Conservation (phyloP, 2,113 vertebrate species). For the Leucosticte australis region DNA sequence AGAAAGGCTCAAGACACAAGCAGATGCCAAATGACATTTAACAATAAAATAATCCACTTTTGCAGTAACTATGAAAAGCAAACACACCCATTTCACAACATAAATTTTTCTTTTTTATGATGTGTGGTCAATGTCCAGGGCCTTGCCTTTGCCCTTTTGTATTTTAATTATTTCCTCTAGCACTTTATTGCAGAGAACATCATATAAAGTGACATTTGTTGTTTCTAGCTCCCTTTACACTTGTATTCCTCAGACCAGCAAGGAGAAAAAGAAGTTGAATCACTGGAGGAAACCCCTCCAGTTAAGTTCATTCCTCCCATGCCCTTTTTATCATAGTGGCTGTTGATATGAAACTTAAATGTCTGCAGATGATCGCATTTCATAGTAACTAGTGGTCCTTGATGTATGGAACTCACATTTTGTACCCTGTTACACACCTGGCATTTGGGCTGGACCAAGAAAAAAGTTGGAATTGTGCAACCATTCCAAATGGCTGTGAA, state of each 20-base stretch:
- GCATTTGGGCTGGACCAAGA: not conserved
- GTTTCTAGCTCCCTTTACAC: not conserved
- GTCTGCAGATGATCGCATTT: not conserved
- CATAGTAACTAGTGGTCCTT: not conserved
- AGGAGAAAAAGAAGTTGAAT: not conserved
- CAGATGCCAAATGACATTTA: not conserved
- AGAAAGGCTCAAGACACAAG: not conserved
- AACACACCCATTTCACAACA: not conserved
- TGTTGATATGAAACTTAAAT: not conserved
- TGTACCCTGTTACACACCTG: not conserved
- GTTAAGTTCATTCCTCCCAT: not conserved
- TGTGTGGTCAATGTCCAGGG: not conserved
- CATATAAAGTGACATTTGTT: not conserved
- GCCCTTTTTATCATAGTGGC: not conserved
- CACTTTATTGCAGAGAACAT: not conserved
- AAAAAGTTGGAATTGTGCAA: not conserved
- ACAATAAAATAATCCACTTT: not conserved
- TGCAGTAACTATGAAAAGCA: not conserved
- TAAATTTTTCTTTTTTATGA: not conserved
- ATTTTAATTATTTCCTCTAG: not conserved
- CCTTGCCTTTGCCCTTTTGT: not conserved
- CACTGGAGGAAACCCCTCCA: not conserved
- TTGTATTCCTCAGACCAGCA: not conserved
- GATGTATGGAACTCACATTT: not conserved
- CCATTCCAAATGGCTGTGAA: accelerated